These are phyloP conservation scores for Leptopilina clavipes DNA, from an alignment of 1,140 invertebrate species.

Conservation along the genomic window DNA sequence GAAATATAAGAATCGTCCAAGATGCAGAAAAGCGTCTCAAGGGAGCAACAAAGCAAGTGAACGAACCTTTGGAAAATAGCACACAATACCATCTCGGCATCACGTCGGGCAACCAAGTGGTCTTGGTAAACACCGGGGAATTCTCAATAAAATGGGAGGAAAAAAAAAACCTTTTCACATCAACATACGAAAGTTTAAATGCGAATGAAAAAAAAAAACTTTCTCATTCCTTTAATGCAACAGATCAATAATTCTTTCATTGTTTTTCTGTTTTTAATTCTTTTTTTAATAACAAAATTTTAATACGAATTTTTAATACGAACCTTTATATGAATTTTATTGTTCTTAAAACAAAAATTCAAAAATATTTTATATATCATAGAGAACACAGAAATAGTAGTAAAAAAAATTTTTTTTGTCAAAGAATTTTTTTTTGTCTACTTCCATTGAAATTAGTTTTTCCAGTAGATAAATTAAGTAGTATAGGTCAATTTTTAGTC, in stretches of 20 bases:
- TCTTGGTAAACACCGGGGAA: constrained; percentile 20
- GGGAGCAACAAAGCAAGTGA: constrained; percentile 32
- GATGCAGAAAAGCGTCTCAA: constrained; percentile 24
- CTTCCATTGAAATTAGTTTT: too few relatives aligned
- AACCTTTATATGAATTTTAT: too few relatives aligned
- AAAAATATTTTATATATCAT: too few relatives aligned
- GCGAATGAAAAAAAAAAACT: constrained; percentile 14
- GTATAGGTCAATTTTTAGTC: too few relatives aligned
- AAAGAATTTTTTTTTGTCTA: too few relatives aligned
- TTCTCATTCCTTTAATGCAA: constrained; percentile 12
- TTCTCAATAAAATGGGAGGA: not conserved
- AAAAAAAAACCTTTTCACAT: not conserved
- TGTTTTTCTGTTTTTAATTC: too few relatives aligned
- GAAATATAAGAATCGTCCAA: constrained; percentile 27
- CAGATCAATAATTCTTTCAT: not conserved
- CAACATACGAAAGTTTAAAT: not conserved
- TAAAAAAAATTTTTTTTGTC: too few relatives aligned
- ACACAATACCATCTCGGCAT: constrained; percentile 28
- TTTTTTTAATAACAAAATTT: too few relatives aligned
- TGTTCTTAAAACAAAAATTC: too few relatives aligned
- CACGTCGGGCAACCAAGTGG: constrained; percentile 24
- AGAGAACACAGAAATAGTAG: too few relatives aligned
- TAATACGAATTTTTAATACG: too few relatives aligned
- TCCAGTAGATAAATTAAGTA: too few relatives aligned
- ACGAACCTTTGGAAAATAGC: constrained; percentile 27